These are phyloP conservation scores for Harlomillsia oculata DNA, from an alignment of 1,140 invertebrate genomes.

Conservation along the genomic window DNA sequence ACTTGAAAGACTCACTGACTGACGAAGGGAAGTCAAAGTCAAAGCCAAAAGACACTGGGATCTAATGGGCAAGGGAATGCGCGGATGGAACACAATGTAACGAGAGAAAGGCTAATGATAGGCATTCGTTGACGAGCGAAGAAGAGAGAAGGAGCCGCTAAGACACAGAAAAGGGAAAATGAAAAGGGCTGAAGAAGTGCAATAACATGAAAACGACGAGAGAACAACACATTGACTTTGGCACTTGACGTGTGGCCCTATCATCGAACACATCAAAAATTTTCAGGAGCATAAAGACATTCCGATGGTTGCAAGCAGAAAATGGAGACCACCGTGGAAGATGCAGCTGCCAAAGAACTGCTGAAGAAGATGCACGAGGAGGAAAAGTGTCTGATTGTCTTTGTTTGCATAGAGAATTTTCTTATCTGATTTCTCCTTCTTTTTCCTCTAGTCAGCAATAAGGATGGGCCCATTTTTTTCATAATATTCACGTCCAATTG, in stretches of 20 bases:
- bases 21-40: too few species aligned
- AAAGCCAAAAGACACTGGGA: too few species aligned
- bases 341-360: conserved; percentile 6
- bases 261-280: conserved; percentile 31
- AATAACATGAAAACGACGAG: conserved; percentile 12
- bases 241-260: conserved; percentile 33
- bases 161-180: too few species aligned
- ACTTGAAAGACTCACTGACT: too few species aligned
- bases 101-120: too few species aligned
- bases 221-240: conserved; percentile 20
- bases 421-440: conserved; percentile 11
- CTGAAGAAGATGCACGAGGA: background rate
- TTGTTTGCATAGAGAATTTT: conserved; percentile 10
- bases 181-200: background rate
- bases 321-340: conserved; percentile 14
- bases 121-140: too few species aligned
- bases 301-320: background rate
- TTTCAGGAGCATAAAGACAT: conserved; percentile 20
- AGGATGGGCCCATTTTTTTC: too few species aligned
- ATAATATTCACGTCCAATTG: too few species aligned
- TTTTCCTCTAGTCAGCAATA: too few species aligned
- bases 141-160: too few species aligned
- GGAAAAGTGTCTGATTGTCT: conserved; percentile 11
- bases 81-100: too few species aligned
- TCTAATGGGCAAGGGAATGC: too few species aligned